Evolutionary conservation across 2,888 invertebrate genomes (phyloP).

Genomic region (Ornithoptera alexandrae): DNA sequence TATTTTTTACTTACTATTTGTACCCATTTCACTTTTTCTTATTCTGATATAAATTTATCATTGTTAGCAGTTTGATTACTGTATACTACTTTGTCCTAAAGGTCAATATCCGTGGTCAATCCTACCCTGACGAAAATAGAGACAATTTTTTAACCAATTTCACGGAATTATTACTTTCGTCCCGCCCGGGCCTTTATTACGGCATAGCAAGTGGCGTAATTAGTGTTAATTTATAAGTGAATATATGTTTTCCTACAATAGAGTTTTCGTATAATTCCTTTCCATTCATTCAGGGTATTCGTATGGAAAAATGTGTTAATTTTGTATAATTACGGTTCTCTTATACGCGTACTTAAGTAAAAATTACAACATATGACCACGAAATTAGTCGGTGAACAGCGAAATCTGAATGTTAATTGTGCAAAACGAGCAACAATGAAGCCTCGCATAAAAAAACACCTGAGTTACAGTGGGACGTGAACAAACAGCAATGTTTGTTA

Average conservation of each 20-base stretch:
- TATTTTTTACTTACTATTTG: no score
- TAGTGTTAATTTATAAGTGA: not conserved
- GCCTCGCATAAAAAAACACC: conserved; percentile 24
- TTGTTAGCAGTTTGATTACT: no score
- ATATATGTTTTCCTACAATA: not conserved
- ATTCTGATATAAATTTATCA: no score
- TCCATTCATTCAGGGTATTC: not conserved
- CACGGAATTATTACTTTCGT: not conserved
- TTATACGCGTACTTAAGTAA: conserved; percentile 12
- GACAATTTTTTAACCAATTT: not conserved
- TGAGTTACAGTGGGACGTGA: conserved; percentile 23
- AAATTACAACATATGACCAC: conserved; percentile 26
- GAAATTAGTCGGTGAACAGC: conserved; percentile 24
- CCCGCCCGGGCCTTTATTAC: not conserved
- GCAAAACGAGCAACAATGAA: conserved; percentile 26
- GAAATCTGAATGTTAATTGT: conserved; percentile 29
- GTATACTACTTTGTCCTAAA: no score
- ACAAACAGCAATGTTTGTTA: conserved; percentile 26
- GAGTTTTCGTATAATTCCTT: not conserved
- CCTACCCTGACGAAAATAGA: not conserved
- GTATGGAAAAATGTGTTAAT: not conserved
- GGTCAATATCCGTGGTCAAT: no score
- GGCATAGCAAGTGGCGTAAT: not conserved
- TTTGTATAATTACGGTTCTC: not conserved
- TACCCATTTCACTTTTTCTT: no score